Percentiles rank a stretch among this genome's conserved stretches.
Conservation (phyloP, 2,113 vertebrate genomes). For the Actinemys pallida region DNA sequence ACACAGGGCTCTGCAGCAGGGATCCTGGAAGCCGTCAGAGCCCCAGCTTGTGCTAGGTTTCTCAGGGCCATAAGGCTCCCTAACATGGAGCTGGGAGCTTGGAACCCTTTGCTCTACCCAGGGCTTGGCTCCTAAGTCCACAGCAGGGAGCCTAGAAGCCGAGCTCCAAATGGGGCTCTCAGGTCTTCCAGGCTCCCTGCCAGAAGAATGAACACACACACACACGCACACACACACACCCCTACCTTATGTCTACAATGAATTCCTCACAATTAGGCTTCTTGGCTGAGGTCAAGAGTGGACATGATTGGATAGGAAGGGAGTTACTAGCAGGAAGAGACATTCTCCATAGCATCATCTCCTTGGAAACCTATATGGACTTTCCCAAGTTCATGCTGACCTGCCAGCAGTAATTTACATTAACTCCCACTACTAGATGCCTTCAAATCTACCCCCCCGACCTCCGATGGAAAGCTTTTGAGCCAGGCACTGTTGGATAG, state of each 20-base stretch:
- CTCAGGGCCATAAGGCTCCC: too few relatives aligned
- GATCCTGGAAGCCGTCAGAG: not conserved
- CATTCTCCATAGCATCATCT: not conserved
- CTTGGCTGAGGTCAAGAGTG: not conserved
- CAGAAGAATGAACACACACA: not conserved
- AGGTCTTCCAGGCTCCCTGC: not conserved
- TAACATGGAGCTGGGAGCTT: too few relatives aligned
- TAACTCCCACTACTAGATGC: accelerated
- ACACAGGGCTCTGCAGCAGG: not conserved
- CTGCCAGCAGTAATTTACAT: not conserved
- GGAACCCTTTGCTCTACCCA: too few relatives aligned
- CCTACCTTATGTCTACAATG: not conserved
- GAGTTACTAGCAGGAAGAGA: not conserved
- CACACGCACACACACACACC: not conserved
- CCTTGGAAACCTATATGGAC: not conserved
- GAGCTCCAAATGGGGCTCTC: not conserved
- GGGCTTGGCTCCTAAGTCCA: too few relatives aligned
- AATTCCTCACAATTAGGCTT: not conserved
- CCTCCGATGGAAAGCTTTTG: not conserved
- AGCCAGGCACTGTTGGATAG: not conserved
- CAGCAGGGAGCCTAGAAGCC: not conserved
- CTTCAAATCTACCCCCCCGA: not conserved
- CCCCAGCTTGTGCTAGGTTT: not conserved
- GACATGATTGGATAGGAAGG: not conserved
- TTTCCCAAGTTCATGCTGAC: accelerated